Conservation (phyloP, 2,797 vertebrate species). For the Sebastes ruberrimus region DNA sequence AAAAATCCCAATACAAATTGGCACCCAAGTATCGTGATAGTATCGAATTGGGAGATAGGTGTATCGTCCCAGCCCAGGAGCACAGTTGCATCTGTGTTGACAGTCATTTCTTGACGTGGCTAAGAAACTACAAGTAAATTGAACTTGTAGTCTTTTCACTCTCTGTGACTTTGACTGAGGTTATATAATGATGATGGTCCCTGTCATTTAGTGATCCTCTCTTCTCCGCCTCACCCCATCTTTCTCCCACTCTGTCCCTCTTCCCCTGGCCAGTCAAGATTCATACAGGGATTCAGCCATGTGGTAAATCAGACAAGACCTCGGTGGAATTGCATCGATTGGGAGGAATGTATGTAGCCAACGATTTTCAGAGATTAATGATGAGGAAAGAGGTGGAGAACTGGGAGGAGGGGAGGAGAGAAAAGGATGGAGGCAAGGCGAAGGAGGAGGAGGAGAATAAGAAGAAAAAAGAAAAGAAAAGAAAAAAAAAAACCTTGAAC, state of each 20-base stretch:
- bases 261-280: conserved; percentile 65
- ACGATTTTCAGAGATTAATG: conserved; percentile 83
- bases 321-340: conserved; percentile 80
- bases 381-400: conserved; percentile 73
- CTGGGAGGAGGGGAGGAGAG: conserved; percentile 34
- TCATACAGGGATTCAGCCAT: conserved; percentile 76
- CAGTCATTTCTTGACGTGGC: neutral
- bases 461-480: neutral
- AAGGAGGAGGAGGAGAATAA: conserved; percentile 39
- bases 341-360: conserved; percentile 80
- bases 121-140: conserved; percentile 1
- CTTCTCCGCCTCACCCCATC: conserved; percentile 35
- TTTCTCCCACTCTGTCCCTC: conserved; percentile 38
- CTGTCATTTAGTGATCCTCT: conserved; percentile 56
- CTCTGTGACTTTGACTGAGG: conserved; percentile 45
- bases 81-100: neutral
- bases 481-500: conserved; percentile 28
- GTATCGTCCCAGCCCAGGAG: no score
- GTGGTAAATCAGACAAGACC: conserved; percentile 82
- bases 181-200: conserved; percentile 66
- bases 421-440: conserved; percentile 33
- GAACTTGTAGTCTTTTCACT: conserved; percentile 21
- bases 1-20: no score
- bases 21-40: no score
- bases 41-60: no score